Percentiles rank a stretch among this genome's conserved stretches.
Conservation (phyloP, 1,140 invertebrate genomes). For the Caenorhabditis inopinata region DNA sequence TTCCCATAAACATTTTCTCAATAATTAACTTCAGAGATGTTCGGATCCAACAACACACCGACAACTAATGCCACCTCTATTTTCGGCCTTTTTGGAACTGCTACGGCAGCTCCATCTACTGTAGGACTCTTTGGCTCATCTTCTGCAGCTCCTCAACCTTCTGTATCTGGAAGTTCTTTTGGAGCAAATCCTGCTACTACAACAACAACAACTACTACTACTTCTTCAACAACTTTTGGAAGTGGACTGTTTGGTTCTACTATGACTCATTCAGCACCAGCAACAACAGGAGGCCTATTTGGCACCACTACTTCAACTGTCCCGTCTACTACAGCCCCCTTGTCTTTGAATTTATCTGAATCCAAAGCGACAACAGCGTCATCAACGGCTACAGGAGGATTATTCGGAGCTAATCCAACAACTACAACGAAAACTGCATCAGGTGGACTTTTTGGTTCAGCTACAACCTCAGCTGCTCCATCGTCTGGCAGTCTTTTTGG, state of each 20-base stretch:
- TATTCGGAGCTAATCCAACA: conserved; percentile 15
- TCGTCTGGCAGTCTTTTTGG: neutral
- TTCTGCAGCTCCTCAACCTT: too few species aligned
- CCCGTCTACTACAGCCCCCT: neutral
- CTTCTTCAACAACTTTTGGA: too few species aligned
- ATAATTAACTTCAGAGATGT: too few species aligned
- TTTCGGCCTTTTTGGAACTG: too few species aligned
- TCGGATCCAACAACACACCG: neutral
- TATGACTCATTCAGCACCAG: neutral
- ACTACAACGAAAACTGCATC: neutral
- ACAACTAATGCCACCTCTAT: neutral
- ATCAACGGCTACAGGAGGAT: neutral
- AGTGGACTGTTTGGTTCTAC: neutral
- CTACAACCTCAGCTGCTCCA: neutral
- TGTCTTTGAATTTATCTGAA: too few species aligned
- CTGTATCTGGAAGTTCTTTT: too few species aligned
- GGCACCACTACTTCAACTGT: neutral
- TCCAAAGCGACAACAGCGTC: neutral
- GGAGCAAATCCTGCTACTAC: too few species aligned
- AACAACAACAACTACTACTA: too few species aligned
- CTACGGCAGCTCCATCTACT: too few species aligned
- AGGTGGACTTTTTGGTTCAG: neutral
- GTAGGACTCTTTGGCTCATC: too few species aligned
- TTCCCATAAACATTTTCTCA: too few species aligned
- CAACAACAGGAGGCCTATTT: neutral